These are phyloP conservation scores for Eclectus roratus DNA, from an alignment of 2,113 vertebrate genomes.

Conservation along the genomic window DNA sequence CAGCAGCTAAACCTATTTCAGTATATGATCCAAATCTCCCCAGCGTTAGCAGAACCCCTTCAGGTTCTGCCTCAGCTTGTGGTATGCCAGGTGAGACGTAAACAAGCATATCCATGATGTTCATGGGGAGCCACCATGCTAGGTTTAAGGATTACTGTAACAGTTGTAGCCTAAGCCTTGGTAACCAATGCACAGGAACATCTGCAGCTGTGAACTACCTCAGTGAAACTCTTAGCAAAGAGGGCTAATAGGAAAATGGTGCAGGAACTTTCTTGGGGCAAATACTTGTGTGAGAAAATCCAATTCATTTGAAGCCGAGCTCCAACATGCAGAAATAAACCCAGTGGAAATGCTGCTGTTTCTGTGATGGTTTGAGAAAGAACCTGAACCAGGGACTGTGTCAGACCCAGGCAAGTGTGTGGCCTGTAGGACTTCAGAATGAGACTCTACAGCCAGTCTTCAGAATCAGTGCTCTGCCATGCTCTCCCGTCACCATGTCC, in stretches of 20 bases:
- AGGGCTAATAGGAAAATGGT: background rate
- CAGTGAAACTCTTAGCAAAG: background rate
- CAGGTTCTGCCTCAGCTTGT: background rate
- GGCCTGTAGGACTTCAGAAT: background rate
- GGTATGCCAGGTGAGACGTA: background rate
- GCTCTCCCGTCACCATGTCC: background rate
- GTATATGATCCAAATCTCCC: background rate
- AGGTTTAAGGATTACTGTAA: background rate
- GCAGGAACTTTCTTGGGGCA: background rate
- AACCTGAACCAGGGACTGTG: background rate
- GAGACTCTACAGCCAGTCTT: background rate
- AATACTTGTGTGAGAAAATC: background rate
- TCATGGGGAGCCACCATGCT: background rate
- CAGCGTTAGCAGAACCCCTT: background rate
- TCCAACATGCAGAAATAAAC: background rate
- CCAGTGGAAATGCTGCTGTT: background rate
- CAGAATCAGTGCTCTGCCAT: background rate
- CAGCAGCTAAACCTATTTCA: background rate
- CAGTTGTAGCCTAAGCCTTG: background rate
- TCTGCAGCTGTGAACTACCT: background rate
- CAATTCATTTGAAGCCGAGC: background rate
- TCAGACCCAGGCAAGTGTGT: background rate
- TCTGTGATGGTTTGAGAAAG: background rate
- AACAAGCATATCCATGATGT: rapidly evolving
- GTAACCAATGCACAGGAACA: background rate